Evolutionary conservation across 2,888 invertebrate genomes (phyloP).

Genomic region (Pharmacophagus antenor): DNA sequence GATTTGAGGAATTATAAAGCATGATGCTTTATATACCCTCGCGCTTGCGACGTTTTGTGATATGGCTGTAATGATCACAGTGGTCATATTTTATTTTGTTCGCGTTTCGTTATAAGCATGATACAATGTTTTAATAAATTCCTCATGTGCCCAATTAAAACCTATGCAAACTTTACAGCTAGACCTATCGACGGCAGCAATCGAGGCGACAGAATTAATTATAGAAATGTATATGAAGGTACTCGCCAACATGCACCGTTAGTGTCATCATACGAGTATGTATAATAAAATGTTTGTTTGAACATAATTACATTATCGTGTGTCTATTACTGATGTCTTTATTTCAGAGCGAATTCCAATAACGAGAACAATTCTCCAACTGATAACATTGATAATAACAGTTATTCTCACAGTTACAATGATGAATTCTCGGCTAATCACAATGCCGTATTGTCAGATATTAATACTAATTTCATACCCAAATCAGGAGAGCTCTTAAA

Average conservation of each 20-base stretch:
- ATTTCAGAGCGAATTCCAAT: not conserved
- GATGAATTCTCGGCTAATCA: not conserved
- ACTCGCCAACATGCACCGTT: not conserved
- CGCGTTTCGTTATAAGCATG: no score
- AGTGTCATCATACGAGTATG: not conserved
- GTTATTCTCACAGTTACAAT: not conserved
- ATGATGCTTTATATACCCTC: no score
- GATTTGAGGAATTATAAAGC: no score
- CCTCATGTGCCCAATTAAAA: no score
- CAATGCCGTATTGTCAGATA: conserved; percentile 1
- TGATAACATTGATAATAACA: not conserved
- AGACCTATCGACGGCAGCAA: not conserved
- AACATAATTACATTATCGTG: not conserved
- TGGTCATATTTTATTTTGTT: no score
- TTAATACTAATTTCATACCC: not conserved
- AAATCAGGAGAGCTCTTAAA: conserved; percentile 16
- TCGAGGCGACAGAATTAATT: not conserved
- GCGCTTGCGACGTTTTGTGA: no score
- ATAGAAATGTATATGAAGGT: not conserved
- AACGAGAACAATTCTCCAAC: not conserved
- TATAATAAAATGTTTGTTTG: not conserved
- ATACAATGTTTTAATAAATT: no score
- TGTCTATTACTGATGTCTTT: not conserved
- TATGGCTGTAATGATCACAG: no score
- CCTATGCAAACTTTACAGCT: no score